A percentile compares a stretch with the other conserved stretches of the same genome.
Evolutionary conservation across 2,113 vertebrate species (phyloP).

Genomic region (Balaenoptera acutorostrata): DNA sequence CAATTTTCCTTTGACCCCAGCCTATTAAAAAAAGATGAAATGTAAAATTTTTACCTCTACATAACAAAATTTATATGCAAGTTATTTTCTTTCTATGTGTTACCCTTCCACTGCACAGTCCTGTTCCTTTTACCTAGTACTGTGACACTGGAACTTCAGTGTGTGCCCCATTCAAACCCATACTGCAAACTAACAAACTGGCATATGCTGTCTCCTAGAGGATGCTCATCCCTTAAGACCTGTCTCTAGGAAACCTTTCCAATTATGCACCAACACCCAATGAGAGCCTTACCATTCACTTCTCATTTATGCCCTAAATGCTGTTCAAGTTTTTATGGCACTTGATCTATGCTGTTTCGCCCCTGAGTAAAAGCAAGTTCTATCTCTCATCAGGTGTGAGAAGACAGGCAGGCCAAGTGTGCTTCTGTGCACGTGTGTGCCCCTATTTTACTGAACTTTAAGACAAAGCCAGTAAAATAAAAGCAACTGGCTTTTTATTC

Average conservation of each 20-base stretch:
- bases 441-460: neutral
- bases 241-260: neutral
- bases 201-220: neutral
- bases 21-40: constrained; percentile 81
- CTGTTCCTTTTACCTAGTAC: neutral
- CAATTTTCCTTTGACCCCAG: constrained; percentile 96
- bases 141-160: neutral
- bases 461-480: neutral
- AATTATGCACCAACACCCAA: neutral
- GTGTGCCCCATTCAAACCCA: neutral
- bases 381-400: neutral
- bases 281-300: neutral
- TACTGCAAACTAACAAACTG: neutral
- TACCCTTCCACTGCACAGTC: neutral
- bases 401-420: neutral
- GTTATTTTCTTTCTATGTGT: neutral
- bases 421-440: neutral
- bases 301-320: neutral
- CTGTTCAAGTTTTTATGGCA: neutral
- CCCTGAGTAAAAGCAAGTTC: neutral
- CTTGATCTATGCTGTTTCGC: neutral
- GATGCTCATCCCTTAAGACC: neutral
- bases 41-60: constrained; percentile 13
- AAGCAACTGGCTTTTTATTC: neutral
- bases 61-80: neutral